Evolutionary conservation across 1,140 invertebrate genomes (phyloP), one percentile per base, ranked within the genome.

Genomic region (Magallana gigas): DNA sequence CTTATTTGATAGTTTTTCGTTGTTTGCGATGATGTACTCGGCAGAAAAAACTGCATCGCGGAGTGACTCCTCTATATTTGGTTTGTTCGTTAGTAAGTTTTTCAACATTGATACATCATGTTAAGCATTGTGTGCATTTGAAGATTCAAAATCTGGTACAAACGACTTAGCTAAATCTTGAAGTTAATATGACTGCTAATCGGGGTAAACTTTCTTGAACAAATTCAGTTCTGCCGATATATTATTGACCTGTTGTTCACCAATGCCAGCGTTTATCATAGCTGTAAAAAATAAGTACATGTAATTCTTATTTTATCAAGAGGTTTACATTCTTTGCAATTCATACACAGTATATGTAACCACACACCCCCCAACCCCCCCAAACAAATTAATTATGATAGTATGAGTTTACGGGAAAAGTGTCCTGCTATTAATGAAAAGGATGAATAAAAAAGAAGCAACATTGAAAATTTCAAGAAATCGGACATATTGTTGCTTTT

Each of bases 1-100:
- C 60, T 62, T 62, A 62, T 62, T 62, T 62, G 60, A 62, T 62
- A 62, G 60, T n/a, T 62, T 62, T 62, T 62, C 60, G 60, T 9
- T 62, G 60, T 62, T 62, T n/a, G 23, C 23, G 23, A 23, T 23
- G 23, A 23, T 0, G 23, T 23, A 23, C 23, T 23, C 23, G 23
- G 23, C n/a, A 62, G 60, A 62, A n/a, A 62, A 62, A 6, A 62
- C 1, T 62, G 7, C 14, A 12, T 62, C 60, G 12, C 14, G 6
- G 60, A 62, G 60, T 62, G 60, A 62, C 60, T 12, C 60, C 8
- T 62, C 60, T 7, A 16, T n/a, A 16, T 16, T 64, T 12, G 60
- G 60, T 14, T 16, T 64, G 14, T 64, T 64, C 60, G n/a, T 6
- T n/a, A 64, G 14, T n/a, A 64, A 16, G 14, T 64, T 5, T 9